These are phyloP conservation scores for Myotis planiceps DNA, from an alignment of 2,797 vertebrate genomes.

Conservation along the genomic window DNA sequence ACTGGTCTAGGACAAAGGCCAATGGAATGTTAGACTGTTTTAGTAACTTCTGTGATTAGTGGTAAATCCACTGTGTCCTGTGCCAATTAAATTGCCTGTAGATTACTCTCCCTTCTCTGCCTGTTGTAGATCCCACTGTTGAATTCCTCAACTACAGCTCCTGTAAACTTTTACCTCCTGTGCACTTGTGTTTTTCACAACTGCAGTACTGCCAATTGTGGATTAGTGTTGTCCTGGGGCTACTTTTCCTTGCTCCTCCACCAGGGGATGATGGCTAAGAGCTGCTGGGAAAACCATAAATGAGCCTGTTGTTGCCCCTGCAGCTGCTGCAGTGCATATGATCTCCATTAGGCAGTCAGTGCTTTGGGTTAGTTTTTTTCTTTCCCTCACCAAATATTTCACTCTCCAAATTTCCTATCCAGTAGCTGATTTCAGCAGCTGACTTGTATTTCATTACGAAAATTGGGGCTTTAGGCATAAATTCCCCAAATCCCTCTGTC, in stretches of 20 bases:
- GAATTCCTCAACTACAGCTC: background rate
- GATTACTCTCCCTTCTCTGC: background rate
- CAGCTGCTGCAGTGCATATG: background rate
- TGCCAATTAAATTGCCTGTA: background rate
- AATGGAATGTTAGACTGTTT: background rate
- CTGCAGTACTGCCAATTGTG: background rate
- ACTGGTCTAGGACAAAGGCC: background rate
- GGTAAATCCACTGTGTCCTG: background rate
- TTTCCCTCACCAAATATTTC: background rate
- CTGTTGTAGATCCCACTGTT: background rate
- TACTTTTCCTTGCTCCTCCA: background rate
- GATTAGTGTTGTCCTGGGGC: background rate
- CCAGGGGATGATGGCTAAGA: background rate
- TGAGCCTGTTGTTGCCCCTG: background rate
- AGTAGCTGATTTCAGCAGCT: background rate
- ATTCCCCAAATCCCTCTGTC: background rate
- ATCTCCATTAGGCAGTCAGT: background rate
- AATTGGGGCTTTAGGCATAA: background rate
- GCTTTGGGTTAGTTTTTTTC: constrained; percentile 14
- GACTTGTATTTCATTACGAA: background rate
- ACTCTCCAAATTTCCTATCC: background rate
- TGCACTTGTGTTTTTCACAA: background rate
- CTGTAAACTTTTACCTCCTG: background rate
- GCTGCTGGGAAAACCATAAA: background rate
- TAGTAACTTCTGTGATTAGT: background rate